phyloP scores from a whole-genome alignment of 2,888 invertebrate species.

The Gibbula magus region DNA sequence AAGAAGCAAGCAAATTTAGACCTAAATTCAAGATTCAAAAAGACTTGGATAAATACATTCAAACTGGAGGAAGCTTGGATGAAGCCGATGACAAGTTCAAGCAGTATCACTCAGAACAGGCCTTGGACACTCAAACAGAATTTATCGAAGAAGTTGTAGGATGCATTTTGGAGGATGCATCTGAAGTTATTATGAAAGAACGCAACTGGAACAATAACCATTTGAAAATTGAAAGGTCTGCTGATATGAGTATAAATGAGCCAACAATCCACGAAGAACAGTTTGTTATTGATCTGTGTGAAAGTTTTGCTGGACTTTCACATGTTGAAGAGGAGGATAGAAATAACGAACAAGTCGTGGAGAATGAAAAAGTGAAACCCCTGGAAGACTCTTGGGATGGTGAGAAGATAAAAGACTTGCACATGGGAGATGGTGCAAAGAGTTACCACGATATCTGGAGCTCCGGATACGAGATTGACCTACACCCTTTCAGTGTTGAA shows the following conservation, averaged over 20 bases:
- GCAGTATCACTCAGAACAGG: background rate
- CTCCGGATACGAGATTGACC: background rate
- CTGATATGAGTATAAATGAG: background rate
- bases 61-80: constrained; percentile 74
- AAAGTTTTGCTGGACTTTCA: background rate
- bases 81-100: background rate
- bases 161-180: background rate
- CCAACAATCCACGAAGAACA: background rate
- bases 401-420: constrained; percentile 8
- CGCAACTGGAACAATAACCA: background rate
- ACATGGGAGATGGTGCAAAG: background rate
- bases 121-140: background rate
- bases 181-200: background rate
- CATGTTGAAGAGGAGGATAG: background rate
- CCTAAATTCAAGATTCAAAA: constrained; percentile 81
- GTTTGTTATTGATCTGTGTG: background rate
- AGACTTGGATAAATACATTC: constrained; percentile 79
- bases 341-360: background rate
- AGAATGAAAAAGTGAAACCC: background rate
- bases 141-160: constrained; percentile 15
- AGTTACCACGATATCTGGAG: constrained; percentile 13
- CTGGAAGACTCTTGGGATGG: constrained; percentile 13
- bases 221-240: background rate
- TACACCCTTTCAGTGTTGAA: constrained; percentile 7
- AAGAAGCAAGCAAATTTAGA: constrained; percentile 76